phyloP scores from a whole-genome alignment of 2,888 invertebrate genomes.

The Patella caerulea region DNA sequence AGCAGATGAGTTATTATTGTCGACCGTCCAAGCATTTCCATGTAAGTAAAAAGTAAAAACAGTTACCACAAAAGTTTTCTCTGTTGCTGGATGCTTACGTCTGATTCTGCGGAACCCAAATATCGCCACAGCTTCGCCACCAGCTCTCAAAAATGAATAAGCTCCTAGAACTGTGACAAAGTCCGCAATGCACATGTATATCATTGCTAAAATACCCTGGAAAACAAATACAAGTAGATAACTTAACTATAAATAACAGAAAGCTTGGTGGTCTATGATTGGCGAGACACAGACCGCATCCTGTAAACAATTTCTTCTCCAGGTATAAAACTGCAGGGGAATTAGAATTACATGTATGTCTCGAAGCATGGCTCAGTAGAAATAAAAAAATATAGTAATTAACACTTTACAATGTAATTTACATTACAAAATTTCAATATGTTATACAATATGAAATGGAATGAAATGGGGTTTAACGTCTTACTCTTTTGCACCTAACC shows the following conservation, averaged over 20 bases:
- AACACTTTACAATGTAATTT: not conserved
- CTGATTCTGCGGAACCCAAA: constrained; percentile 29
- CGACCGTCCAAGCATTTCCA: no score
- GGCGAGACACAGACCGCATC: no score
- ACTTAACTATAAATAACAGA: no score
- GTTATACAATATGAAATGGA: not conserved
- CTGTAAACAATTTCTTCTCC: no score
- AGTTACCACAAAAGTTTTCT: constrained; percentile 25
- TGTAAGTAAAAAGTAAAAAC: not conserved
- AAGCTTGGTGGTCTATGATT: no score
- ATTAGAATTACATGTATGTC: not conserved
- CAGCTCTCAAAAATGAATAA: constrained; percentile 27
- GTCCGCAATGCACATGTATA: constrained; percentile 21
- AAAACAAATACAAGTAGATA: not conserved
- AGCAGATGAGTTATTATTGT: no score
- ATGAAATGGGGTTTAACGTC: no score
- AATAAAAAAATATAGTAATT: no score
- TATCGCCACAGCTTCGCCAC: constrained; percentile 27
- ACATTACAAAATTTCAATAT: not conserved
- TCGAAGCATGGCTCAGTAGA: no score
- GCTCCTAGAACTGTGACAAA: constrained; percentile 24
- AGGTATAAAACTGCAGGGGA: not conserved
- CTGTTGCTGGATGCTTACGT: constrained; percentile 15
- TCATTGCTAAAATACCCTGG: constrained; percentile 18
- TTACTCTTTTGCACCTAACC: no score